Evolutionary conservation across 2,113 vertebrate species (phyloP), one percentile per base, ranked within the genome.

Genomic region (Reinhardtius hippoglossoides): DNA sequence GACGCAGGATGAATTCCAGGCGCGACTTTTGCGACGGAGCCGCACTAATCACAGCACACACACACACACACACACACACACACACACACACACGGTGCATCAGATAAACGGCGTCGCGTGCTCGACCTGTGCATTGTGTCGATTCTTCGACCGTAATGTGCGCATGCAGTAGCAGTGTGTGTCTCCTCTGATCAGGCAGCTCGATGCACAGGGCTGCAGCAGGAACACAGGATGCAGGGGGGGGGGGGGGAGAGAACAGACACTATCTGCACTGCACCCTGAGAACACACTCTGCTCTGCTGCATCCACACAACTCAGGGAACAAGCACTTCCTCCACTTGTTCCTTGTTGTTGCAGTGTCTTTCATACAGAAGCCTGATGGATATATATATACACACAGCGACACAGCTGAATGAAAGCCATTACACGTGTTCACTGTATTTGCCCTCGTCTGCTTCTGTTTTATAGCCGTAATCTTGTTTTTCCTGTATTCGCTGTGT

Each of bases 121-220:
- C 58, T 69, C 71, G 24, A 16, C 63, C 56, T 67, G 48, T 61
- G 71, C 75, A 50, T 84, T 70, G 86, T 70, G 77, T 71, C 63
- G 56, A 23, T 78, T 85, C 81, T 81, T 55, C 88, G 78, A 80
- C 74, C 72, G 81, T 81, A 69, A 15, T 58, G n/a, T 14, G 35
- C 63, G 76, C 64, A 9, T 60, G 67, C 68, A 5, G 64, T 21
- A 68, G 69, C 80, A 54, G 35, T 9, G 80, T 65, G 82, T 65
- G 82, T 74, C 83, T 75, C 31, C 66, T 89, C 83, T 85, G 86
- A 89, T 87, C 88, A 82, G 83, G 59, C 81, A 56, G 64, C 79
- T 64, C 79, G 72, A 81, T 76, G 83, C 69, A 66, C 71, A 46
- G 40, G 24, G 52, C 80, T 87, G 24, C 82, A 61, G 79, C 80